phyloP scores from a whole-genome alignment of 2,888 invertebrate species.

The Pachymerium ferrugineum region DNA sequence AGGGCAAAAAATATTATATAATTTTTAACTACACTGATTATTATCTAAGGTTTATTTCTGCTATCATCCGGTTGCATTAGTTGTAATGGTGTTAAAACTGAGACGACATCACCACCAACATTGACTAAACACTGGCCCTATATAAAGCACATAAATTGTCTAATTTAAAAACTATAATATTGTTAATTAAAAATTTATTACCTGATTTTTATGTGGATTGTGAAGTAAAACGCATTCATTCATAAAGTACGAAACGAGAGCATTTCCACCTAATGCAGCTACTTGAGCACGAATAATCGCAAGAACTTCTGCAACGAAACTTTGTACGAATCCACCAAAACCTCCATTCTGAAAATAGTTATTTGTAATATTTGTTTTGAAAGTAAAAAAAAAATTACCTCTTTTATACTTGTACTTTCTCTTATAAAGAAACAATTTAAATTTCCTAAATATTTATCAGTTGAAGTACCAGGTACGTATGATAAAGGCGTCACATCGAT shows the following conservation, averaged over 20 bases:
- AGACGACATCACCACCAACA: constrained; percentile 88
- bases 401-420: constrained; percentile 85
- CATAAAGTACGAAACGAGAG: constrained; percentile 88
- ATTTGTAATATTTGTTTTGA: background rate
- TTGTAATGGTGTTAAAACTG: background rate
- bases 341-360: constrained; percentile 59
- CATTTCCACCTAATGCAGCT: constrained; percentile 87
- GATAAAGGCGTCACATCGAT: constrained; percentile 76
- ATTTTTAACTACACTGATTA: too few relatives aligned
- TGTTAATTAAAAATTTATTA: constrained; percentile 47
- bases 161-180: constrained; percentile 32
- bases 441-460: constrained; percentile 79
- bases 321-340: constrained; percentile 87
- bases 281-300: constrained; percentile 92
- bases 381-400: constrained; percentile 48
- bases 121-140: constrained; percentile 94
- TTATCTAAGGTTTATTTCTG: background rate
- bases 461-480: constrained; percentile 68
- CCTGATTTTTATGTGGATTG: constrained; percentile 95
- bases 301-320: constrained; percentile 85
- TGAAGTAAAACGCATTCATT: constrained; percentile 84
- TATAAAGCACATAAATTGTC: too few relatives aligned
- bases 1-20: too few relatives aligned
- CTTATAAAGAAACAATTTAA: constrained; percentile 91
- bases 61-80: background rate